phyloP scores from a whole-genome alignment of 2,113 vertebrate species.

The Myotis lucifugus region DNA sequence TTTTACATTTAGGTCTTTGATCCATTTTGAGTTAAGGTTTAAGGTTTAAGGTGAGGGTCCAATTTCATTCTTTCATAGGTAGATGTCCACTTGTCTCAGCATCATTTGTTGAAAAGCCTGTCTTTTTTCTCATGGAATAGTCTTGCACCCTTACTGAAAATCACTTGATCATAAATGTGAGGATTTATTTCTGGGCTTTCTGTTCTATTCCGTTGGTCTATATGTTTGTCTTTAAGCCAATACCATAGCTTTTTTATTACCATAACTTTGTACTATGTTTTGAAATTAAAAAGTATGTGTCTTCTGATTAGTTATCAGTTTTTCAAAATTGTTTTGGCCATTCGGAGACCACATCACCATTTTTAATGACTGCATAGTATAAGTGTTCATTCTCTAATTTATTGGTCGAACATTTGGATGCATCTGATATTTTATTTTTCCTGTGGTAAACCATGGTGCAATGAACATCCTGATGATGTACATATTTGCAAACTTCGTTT shows the following conservation, averaged over 20 bases:
- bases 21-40: slow-evolving; percentile 33
- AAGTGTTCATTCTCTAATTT: not conserved
- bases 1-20: not conserved
- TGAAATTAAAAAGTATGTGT: not conserved
- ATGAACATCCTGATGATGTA: not conserved
- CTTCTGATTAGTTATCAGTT: not conserved
- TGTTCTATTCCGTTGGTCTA: not conserved
- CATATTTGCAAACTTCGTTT: not conserved
- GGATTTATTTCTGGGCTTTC: not conserved
- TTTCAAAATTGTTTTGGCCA: not conserved
- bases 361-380: not conserved
- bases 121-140: not conserved
- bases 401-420: not conserved
- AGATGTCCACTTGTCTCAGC: not conserved
- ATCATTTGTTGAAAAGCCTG: not conserved
- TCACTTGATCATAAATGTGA: not conserved
- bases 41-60: not conserved
- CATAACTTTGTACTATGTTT: not conserved
- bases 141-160: not conserved
- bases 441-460: not conserved
- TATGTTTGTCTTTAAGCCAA: not conserved
- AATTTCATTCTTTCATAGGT: not conserved
- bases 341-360: not conserved
- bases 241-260: not conserved
- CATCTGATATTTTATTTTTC: not conserved